Evolutionary conservation across 2,113 vertebrate species (phyloP).

Genomic region (Hystrix brachyura): DNA sequence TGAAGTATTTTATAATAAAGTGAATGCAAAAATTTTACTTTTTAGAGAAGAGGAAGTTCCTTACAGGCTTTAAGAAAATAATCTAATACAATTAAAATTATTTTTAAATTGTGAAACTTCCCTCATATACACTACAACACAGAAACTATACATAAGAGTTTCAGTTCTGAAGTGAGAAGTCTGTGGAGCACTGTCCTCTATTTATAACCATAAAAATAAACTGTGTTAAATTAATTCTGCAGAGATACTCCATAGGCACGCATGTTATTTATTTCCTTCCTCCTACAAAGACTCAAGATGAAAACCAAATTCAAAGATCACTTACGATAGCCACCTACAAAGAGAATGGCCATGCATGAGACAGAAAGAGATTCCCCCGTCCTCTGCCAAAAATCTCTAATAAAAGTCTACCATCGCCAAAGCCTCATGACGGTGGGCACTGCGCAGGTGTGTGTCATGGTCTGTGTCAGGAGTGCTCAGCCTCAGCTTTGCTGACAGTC

Average conservation of each 20-base stretch:
- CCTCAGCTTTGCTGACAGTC: background rate
- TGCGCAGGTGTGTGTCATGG: background rate
- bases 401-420: background rate
- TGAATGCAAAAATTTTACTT: background rate
- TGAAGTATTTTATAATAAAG: background rate
- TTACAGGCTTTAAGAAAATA: background rate
- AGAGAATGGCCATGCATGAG: background rate
- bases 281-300: slow-evolving; percentile 1
- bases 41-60: background rate
- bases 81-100: background rate
- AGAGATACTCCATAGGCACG: background rate
- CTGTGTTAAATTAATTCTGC: slow-evolving; percentile 33
- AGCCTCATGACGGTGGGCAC: background rate
- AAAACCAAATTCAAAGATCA: slow-evolving; percentile 29
- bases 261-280: background rate
- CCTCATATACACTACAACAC: background rate
- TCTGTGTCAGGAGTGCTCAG: background rate
- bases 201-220: background rate
- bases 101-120: slow-evolving; percentile 36
- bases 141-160: background rate
- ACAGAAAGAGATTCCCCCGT: background rate
- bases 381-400: background rate
- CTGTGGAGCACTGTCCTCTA: slow-evolving; percentile 11
- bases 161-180: slow-evolving; percentile 4
- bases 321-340: background rate